Evolutionary conservation across 2,888 invertebrate genomes (phyloP).

Genomic region (Polyommatus icarus): DNA sequence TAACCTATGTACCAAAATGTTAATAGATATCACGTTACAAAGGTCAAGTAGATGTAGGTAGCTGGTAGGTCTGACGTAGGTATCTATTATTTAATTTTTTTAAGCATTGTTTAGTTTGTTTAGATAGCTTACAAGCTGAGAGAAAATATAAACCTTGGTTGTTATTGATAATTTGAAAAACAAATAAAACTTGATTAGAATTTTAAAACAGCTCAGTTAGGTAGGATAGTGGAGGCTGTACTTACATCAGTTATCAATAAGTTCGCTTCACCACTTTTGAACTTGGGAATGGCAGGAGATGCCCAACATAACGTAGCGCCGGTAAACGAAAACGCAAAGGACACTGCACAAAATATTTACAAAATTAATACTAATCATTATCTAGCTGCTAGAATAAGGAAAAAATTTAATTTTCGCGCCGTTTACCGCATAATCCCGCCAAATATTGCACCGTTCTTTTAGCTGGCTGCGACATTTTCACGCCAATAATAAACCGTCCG

Average conservation of each 20-base stretch:
- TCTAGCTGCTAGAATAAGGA: slow-evolving; percentile 19
- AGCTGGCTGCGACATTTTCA: slow-evolving; percentile 39
- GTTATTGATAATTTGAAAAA: neutral
- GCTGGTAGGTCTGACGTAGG: neutral
- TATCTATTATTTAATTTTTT: too few species aligned
- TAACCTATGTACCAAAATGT: neutral
- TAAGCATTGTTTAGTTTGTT: neutral
- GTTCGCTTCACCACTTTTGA: slow-evolving; percentile 66
- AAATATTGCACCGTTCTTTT: slow-evolving; percentile 69
- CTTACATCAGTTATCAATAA: slow-evolving; percentile 68
- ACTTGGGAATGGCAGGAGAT: slow-evolving; percentile 79
- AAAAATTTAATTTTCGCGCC: slow-evolving; percentile 48
- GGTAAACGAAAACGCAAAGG: slow-evolving; percentile 69
- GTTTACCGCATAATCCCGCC: slow-evolving; percentile 66
- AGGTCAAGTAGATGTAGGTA: neutral
- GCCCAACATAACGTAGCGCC: slow-evolving; percentile 76
- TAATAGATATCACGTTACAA: neutral
- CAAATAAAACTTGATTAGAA: neutral
- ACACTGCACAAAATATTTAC: slow-evolving; percentile 54
- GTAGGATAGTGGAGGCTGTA: slow-evolving; percentile 34
- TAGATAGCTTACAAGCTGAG: neutral
- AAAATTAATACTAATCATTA: slow-evolving; percentile 33
- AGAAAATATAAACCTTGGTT: neutral
- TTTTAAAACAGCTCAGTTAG: neutral
- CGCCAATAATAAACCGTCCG: neutral